Conservation (phyloP, 2,113 vertebrate species). For the Choloepus hoffmanni region DNA sequence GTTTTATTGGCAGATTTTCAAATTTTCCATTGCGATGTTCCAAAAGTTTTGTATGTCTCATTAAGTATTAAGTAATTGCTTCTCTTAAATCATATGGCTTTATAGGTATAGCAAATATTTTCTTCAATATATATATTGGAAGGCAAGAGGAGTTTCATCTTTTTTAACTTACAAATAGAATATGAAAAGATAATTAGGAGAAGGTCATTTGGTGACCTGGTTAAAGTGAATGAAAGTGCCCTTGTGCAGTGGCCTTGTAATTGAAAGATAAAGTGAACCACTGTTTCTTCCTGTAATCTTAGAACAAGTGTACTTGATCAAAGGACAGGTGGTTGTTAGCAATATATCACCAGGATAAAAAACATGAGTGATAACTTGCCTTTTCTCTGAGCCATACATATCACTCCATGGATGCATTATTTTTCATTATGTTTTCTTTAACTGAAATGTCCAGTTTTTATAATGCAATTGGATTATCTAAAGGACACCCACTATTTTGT, state of each 20-base stretch:
- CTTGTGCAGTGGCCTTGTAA: background rate
- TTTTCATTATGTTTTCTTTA: background rate
- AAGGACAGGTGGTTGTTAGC: background rate
- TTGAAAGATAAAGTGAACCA: slow-evolving; percentile 30
- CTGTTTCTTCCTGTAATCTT: background rate
- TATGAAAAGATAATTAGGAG: slow-evolving; percentile 26
- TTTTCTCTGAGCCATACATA: background rate
- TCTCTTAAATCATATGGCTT: background rate
- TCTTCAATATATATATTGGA: background rate
- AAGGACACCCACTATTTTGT: background rate
- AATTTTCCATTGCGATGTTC: slow-evolving; percentile 12
- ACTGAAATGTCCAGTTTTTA: background rate
- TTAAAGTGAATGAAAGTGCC: background rate
- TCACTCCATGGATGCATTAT: background rate
- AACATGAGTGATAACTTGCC: background rate
- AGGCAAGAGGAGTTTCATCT: background rate
- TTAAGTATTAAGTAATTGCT: background rate
- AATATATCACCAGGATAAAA: background rate
- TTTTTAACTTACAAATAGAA: background rate
- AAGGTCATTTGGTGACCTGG: background rate
- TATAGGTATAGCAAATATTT: background rate
- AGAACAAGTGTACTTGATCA: background rate
- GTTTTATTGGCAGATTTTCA: background rate
- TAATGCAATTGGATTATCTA: background rate
- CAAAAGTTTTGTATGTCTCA: background rate